Evolutionary conservation across 2,888 invertebrate genomes (phyloP).

Genomic region (Carpatolechia fugitivella): DNA sequence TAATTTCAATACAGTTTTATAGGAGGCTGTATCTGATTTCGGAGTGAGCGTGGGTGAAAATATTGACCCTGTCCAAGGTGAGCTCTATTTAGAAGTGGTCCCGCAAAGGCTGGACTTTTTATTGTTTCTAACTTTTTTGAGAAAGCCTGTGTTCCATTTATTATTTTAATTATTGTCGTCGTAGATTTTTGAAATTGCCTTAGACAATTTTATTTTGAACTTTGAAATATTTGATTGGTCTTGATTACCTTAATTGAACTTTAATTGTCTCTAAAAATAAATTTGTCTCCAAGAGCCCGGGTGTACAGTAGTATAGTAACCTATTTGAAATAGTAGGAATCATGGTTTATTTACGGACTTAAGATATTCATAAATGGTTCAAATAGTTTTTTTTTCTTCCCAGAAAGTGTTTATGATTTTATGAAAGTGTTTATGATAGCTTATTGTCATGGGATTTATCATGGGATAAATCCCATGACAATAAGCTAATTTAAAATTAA

Average conservation of each 20-base stretch:
- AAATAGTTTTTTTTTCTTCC: too few relatives aligned
- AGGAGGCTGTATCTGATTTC: constrained; percentile 24
- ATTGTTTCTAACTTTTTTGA: neutral
- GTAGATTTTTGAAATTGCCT: neutral
- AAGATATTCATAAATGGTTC: too few relatives aligned
- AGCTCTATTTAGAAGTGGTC: constrained; percentile 37
- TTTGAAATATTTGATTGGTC: neutral
- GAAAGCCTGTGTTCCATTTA: neutral
- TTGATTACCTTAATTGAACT: too few relatives aligned
- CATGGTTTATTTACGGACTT: too few relatives aligned
- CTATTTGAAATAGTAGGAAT: too few relatives aligned
- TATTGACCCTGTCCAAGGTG: constrained; percentile 67
- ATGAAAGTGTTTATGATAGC: too few relatives aligned
- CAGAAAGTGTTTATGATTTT: too few relatives aligned
- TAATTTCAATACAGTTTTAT: constrained; percentile 11
- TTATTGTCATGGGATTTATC: too few relatives aligned
- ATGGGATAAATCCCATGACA: too few relatives aligned
- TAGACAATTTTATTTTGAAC: too few relatives aligned
- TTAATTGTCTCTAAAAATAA: constrained; percentile 26
- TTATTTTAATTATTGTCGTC: neutral
- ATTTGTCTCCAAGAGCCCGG: neutral
- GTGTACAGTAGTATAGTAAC: too few relatives aligned
- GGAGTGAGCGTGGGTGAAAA: constrained; percentile 48
- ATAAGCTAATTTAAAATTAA: too few relatives aligned
- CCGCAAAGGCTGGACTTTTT: neutral